These are phyloP conservation scores for Thermophis baileyi DNA, from an alignment of 2,113 vertebrate species.

Conservation along the genomic window DNA sequence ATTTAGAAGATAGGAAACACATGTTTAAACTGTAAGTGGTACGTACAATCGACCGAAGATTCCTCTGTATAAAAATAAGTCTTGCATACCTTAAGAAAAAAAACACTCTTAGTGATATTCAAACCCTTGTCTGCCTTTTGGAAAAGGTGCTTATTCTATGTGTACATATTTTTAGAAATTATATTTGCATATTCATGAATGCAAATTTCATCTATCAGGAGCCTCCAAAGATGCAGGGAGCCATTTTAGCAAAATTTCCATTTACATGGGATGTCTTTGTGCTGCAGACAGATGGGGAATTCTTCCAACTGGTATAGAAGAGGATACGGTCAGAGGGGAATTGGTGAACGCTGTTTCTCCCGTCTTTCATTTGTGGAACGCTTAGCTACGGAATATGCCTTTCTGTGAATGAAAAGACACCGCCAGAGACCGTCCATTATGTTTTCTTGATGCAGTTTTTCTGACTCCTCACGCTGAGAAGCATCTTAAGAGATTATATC, in stretches of 20 bases:
- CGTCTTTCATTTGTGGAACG: not conserved
- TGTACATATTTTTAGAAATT: not conserved
- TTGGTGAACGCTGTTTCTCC: not conserved
- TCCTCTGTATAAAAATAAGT: not conserved
- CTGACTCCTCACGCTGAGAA: not conserved
- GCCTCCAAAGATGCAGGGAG: not conserved
- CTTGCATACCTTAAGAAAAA: not conserved
- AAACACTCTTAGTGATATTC: not conserved
- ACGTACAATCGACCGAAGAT: not conserved
- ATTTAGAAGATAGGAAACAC: not conserved
- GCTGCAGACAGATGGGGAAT: not conserved
- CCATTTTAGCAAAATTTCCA: not conserved
- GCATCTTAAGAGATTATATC: not conserved
- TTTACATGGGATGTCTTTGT: not conserved
- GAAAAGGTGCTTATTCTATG: not conserved
- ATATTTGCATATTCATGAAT: not conserved
- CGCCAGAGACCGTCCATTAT: not conserved
- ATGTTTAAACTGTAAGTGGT: not conserved
- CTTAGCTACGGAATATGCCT: not conserved
- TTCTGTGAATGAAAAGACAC: not conserved
- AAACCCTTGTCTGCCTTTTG: not conserved
- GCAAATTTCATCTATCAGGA: not conserved
- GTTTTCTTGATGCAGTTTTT: not conserved
- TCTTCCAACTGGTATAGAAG: not conserved
- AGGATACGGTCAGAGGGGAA: no score